Evolutionary conservation across 2,113 vertebrate genomes (phyloP).

Genomic region (Indicator maculatus): DNA sequence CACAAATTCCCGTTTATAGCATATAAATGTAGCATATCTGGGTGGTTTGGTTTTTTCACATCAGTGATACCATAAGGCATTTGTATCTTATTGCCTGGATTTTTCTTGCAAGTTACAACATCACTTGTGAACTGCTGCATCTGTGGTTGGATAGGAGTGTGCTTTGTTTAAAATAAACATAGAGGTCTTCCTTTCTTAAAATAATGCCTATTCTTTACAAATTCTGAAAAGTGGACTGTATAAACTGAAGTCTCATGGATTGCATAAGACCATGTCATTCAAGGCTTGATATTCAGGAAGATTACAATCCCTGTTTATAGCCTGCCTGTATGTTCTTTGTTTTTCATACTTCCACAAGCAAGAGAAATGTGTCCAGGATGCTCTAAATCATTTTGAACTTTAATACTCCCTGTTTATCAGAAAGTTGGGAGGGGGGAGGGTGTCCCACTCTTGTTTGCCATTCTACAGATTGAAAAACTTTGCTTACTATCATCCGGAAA

Average conservation of each 20-base stretch:
- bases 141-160: not conserved
- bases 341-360: not conserved
- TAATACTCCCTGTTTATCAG: not conserved
- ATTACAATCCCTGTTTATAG: not conserved
- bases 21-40: not conserved
- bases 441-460: not conserved
- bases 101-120: not conserved
- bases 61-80: not conserved
- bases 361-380: not conserved
- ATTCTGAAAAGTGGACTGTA: not conserved
- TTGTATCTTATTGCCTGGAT: not conserved
- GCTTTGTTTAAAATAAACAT: not conserved
- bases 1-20: not conserved
- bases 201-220: not conserved
- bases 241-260: not conserved
- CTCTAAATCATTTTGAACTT: not conserved
- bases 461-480: not conserved
- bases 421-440: not conserved
- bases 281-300: not conserved
- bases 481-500: not conserved
- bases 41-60: not conserved
- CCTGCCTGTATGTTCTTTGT: not conserved
- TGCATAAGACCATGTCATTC: not conserved
- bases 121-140: not conserved
- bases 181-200: not conserved